A percentile compares a stretch with the other conserved stretches of the same genome.
Evolutionary conservation across 1,140 invertebrate species (phyloP).

Genomic region (Ceratina calcarata): DNA sequence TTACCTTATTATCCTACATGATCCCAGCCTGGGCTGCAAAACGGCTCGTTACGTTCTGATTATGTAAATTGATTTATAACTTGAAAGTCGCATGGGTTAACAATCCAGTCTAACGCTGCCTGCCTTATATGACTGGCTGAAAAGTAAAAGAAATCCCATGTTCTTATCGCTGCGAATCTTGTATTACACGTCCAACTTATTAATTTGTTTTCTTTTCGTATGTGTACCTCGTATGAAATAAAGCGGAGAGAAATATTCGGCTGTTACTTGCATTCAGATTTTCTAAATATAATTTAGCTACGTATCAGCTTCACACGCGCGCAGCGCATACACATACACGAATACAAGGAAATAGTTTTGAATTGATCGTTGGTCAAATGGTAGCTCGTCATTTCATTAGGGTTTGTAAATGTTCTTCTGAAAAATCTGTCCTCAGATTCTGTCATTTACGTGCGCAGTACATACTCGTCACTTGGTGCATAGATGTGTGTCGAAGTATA

Average conservation of each 20-base stretch:
- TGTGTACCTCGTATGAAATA: slow-evolving; percentile 47
- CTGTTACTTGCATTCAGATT: slow-evolving; percentile 39
- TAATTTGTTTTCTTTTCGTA: slow-evolving; percentile 15
- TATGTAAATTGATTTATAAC: slow-evolving; percentile 49
- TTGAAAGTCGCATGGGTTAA: slow-evolving; percentile 73
- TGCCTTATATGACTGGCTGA: slow-evolving; percentile 64
- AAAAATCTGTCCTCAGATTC: too few relatives aligned
- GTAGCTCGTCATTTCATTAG: too few relatives aligned
- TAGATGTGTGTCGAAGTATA: neutral
- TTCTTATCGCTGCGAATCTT: slow-evolving; percentile 14
- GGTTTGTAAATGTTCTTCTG: too few relatives aligned
- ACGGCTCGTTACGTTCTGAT: slow-evolving; percentile 53
- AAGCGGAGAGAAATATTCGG: slow-evolving; percentile 39
- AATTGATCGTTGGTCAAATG: too few relatives aligned
- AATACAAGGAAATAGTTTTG: neutral
- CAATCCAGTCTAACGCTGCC: slow-evolving; percentile 71
- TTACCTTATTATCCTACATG: slow-evolving; percentile 61
- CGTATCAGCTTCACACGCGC: neutral
- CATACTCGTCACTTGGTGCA: too few relatives aligned
- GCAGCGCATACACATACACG: neutral
- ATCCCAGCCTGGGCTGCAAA: slow-evolving; percentile 63
- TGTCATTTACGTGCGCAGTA: too few relatives aligned
- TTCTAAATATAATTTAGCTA: slow-evolving; percentile 24
- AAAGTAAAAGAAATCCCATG: slow-evolving; percentile 22
- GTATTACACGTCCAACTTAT: slow-evolving; percentile 22